These are phyloP conservation scores for Acipenser transmontanus DNA, from an alignment of 2,797 vertebrate genomes.

Conservation along the genomic window DNA sequence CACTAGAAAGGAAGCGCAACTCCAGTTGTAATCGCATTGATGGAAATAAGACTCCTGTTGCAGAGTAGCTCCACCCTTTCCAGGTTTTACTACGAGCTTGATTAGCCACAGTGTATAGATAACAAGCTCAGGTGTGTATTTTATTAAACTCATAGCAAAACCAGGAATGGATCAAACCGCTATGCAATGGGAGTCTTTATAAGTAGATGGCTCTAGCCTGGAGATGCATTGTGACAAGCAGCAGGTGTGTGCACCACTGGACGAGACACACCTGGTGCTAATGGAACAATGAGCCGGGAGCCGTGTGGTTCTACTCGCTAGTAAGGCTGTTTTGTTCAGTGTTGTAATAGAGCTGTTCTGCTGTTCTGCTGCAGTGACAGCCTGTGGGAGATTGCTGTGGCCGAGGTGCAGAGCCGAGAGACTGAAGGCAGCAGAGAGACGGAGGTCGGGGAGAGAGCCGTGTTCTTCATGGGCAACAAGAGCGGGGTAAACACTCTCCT, in stretches of 20 bases:
- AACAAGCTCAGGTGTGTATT: too few species aligned
- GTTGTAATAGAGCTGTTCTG: neutral
- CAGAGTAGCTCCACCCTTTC: too few species aligned
- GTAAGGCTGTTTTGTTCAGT: conserved; percentile 13
- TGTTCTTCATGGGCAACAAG: conserved; percentile 88
- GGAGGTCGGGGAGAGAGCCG: conserved; percentile 66
- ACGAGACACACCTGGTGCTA: neutral
- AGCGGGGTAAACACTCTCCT: conserved; percentile 61
- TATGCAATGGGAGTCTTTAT: too few species aligned
- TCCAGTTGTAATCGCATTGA: too few species aligned
- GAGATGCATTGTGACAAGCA: too few species aligned
- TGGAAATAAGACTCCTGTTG: too few species aligned
- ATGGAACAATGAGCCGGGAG: neutral
- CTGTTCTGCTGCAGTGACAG: conserved; percentile 60
- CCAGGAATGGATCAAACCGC: too few species aligned
- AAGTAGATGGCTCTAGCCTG: too few species aligned
- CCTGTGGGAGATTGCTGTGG: conserved; percentile 85
- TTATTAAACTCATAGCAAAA: too few species aligned
- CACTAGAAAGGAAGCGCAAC: too few species aligned
- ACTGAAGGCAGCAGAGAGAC: conserved; percentile 29
- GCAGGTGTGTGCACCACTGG: neutral
- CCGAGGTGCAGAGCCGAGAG: conserved; percentile 63
- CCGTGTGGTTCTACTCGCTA: neutral
- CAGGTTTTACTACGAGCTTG: too few species aligned
- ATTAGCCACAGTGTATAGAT: too few species aligned